These are phyloP conservation scores for Trematocara nigrifrons DNA, from an alignment of 2,113 vertebrate genomes.

Conservation along the genomic window DNA sequence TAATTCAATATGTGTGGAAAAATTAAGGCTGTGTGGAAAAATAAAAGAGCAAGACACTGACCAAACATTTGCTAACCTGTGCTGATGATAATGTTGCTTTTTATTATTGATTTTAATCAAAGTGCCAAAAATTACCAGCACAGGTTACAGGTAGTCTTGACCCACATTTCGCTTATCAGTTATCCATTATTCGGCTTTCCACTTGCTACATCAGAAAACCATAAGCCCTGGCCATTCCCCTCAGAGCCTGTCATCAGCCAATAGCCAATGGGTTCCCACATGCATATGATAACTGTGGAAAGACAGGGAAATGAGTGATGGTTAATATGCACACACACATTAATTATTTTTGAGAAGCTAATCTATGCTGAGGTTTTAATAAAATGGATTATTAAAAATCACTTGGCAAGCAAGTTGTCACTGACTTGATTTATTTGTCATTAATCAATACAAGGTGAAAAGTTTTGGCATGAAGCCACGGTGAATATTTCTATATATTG, in stretches of 20 bases:
- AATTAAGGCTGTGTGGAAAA: neutral
- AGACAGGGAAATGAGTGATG: neutral
- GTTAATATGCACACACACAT: neutral
- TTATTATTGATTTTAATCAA: neutral
- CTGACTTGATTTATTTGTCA: slow-evolving; percentile 13
- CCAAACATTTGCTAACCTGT: neutral
- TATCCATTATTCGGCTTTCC: neutral
- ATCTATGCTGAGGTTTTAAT: slow-evolving; percentile 14
- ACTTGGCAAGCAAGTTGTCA: neutral
- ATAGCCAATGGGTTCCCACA: neutral
- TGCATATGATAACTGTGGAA: neutral
- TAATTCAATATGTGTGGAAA: neutral
- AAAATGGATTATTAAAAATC: slow-evolving; percentile 17
- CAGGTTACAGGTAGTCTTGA: neutral
- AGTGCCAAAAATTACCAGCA: neutral
- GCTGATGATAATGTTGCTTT: neutral
- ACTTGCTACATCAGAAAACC: neutral
- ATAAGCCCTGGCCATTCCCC: neutral
- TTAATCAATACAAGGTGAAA: slow-evolving; percentile 11
- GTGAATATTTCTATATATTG: neutral
- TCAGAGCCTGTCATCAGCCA: neutral
- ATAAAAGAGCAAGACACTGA: neutral
- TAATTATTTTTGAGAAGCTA: slow-evolving; percentile 1
- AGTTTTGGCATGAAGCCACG: neutral
- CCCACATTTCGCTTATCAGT: neutral